Conservation (phyloP, 2,113 vertebrate genomes). For the Tachysurus fulvidraco region DNA sequence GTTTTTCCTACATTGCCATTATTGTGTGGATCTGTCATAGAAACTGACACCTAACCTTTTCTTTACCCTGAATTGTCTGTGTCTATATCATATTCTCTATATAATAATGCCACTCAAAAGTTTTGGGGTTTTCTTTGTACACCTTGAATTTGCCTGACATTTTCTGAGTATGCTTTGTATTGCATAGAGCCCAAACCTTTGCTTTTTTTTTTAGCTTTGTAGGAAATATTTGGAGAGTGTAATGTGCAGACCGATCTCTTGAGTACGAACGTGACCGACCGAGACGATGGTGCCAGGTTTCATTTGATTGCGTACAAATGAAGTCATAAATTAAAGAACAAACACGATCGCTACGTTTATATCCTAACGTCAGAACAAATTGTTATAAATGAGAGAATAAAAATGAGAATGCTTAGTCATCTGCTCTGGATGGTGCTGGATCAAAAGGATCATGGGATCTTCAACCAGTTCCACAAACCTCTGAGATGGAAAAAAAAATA, state of each 20-base stretch:
- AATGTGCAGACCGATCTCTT: neutral
- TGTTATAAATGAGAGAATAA: neutral
- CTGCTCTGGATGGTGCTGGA: neutral
- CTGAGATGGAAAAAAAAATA: too few relatives aligned
- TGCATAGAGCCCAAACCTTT: neutral
- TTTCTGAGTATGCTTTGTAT: neutral
- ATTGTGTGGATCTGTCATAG: neutral
- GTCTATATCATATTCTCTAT: constrained; percentile 3
- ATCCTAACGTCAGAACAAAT: neutral
- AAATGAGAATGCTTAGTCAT: neutral
- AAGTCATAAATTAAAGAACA: neutral
- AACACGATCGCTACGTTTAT: neutral
- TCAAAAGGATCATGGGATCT: neutral
- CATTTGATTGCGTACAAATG: neutral
- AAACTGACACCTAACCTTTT: constrained; percentile 15
- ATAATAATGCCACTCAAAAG: neutral
- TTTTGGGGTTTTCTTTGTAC: too few relatives aligned
- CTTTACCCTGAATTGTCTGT: neutral
- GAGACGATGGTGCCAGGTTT: neutral
- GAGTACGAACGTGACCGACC: neutral
- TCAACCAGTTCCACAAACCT: neutral
- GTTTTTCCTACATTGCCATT: neutral
- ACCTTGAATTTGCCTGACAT: neutral
- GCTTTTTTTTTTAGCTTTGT: neutral
- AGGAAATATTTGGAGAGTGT: constrained; percentile 8